Conservation (phyloP, 2,797 vertebrate species). For the Coregonus ussuriensis region DNA sequence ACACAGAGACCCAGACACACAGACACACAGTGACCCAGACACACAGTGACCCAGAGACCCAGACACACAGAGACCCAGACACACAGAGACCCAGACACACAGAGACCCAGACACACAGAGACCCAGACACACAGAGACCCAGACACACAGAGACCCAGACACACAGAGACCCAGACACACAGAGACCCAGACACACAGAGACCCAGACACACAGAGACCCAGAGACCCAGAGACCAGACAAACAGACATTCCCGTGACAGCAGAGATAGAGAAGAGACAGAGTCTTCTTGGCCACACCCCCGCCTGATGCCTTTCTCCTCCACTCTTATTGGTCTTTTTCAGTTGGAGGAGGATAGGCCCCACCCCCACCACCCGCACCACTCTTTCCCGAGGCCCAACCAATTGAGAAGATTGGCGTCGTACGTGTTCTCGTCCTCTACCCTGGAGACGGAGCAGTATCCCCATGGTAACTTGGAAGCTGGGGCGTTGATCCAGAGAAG, state of each 20-base stretch:
- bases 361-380: slow-evolving; percentile 76
- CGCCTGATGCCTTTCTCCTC: slow-evolving; percentile 89
- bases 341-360: slow-evolving; percentile 92
- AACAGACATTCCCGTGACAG: neutral
- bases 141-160: no score
- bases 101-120: no score
- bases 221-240: neutral
- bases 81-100: no score
- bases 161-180: no score
- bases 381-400: slow-evolving; percentile 90
- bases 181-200: no score
- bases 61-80: no score
- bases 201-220: no score
- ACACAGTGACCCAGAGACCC: no score
- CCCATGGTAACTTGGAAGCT: slow-evolving; percentile 83
- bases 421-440: slow-evolving; percentile 92
- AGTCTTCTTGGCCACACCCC: slow-evolving; percentile 79
- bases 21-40: no score
- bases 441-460: slow-evolving; percentile 90
- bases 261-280: slow-evolving; percentile 51
- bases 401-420: slow-evolving; percentile 91
- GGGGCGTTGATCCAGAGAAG: slow-evolving; percentile 90
- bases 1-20: no score
- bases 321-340: slow-evolving; percentile 94
- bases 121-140: no score